phyloP scores from a whole-genome alignment of 2,113 vertebrate genomes.

The Cyprinodon tularosa region DNA sequence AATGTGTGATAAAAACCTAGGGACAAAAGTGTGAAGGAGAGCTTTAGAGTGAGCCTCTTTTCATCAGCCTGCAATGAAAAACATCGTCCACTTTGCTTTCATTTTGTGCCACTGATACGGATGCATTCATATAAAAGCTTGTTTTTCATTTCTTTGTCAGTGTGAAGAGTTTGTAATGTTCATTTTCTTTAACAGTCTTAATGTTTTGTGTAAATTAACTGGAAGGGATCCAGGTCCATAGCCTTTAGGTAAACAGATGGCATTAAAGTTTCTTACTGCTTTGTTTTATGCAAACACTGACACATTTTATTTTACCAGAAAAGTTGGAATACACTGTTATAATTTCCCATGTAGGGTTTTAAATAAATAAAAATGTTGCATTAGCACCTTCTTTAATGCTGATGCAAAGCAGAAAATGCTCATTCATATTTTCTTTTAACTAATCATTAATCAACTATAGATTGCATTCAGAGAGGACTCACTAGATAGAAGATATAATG shows the following conservation, averaged over 20 bases:
- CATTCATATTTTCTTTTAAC: constrained; percentile 2
- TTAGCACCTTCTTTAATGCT: constrained; percentile 4
- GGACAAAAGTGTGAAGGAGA: constrained; percentile 22
- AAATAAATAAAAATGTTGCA: constrained; percentile 4
- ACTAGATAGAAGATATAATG: neutral
- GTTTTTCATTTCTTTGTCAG: neutral
- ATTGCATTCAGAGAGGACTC: neutral
- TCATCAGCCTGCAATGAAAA: constrained; percentile 14
- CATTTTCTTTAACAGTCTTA: neutral
- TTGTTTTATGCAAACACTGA: neutral
- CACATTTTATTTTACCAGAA: no score
- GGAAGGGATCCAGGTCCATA: neutral
- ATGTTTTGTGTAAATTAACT: neutral
- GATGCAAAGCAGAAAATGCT: neutral
- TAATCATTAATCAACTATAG: neutral
- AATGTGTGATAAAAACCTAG: constrained; percentile 37
- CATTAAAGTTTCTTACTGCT: neutral
- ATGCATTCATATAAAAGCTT: neutral
- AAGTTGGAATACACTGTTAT: neutral
- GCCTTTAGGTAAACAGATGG: neutral
- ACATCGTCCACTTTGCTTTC: neutral
- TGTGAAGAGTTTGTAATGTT: neutral
- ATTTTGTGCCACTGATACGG: neutral
- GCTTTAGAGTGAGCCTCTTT: constrained; percentile 17
- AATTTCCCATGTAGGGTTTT: constrained; percentile 27